Evolutionary conservation across 2,113 vertebrate species (phyloP).

Genomic region (Hydrochoerus hydrochaeris): DNA sequence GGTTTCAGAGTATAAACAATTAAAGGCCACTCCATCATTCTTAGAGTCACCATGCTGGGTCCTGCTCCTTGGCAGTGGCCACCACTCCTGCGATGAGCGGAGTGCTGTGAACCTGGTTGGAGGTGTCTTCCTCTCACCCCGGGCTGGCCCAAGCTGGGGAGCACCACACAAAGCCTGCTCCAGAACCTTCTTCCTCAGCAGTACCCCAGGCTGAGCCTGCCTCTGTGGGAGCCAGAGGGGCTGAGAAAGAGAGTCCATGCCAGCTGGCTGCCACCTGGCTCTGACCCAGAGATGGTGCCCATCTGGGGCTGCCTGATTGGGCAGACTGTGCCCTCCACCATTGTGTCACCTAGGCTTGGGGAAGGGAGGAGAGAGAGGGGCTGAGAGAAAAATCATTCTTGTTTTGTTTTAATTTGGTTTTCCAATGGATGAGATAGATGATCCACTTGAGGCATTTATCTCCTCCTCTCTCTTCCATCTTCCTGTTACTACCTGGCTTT

Average conservation of each 20-base stretch:
- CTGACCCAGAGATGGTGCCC: neutral
- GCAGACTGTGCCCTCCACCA: neutral
- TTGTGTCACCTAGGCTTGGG: accelerated
- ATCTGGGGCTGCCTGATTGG: neutral
- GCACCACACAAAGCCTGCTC: neutral
- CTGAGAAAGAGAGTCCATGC: neutral
- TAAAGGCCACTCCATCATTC: slow-evolving; percentile 85
- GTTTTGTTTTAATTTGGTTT: neutral
- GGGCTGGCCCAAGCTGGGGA: neutral
- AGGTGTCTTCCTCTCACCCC: neutral
- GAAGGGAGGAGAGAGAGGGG: neutral
- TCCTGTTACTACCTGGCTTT: neutral
- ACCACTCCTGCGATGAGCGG: neutral
- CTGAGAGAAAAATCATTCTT: neutral
- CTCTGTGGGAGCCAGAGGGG: neutral
- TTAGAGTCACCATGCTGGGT: slow-evolving; percentile 41
- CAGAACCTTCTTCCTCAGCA: neutral
- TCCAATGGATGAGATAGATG: neutral
- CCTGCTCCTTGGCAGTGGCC: slow-evolving; percentile 46
- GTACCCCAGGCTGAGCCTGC: neutral
- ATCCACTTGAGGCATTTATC: neutral
- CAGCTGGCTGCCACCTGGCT: neutral
- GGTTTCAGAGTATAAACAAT: slow-evolving; percentile 83
- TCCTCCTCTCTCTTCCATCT: neutral
- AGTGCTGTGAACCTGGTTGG: neutral